Percentiles rank a stretch among this genome's conserved stretches.
Evolutionary conservation across 1,140 invertebrate species (phyloP).

Genomic region (Andricus grossulariae): DNA sequence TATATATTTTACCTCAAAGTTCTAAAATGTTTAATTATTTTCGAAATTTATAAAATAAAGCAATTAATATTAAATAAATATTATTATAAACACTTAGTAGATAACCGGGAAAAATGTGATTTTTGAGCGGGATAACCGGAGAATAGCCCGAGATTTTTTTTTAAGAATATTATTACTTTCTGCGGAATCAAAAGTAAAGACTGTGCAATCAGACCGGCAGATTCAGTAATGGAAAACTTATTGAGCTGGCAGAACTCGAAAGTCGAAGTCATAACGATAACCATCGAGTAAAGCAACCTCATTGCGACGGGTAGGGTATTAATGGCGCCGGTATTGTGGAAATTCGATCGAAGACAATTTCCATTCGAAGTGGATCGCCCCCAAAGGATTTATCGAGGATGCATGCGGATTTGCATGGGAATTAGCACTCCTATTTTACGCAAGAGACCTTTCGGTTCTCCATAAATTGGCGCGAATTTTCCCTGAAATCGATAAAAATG

Average conservation of each 20-base stretch:
- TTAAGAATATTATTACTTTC: not conserved
- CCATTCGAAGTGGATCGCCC: slow-evolving; percentile 50
- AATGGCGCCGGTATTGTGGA: slow-evolving; percentile 41
- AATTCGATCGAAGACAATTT: slow-evolving; percentile 52
- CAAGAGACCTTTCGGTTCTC: slow-evolving; percentile 46
- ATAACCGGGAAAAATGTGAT: too few species aligned
- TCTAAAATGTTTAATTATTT: too few species aligned
- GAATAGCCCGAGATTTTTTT: too few species aligned
- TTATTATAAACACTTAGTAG: too few species aligned
- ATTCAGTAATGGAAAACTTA: too few species aligned
- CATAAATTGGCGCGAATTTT: slow-evolving; percentile 23
- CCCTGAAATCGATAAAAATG: not conserved
- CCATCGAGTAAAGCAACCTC: slow-evolving; percentile 48
- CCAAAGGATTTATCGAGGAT: slow-evolving; percentile 54
- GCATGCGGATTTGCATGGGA: slow-evolving; percentile 57
- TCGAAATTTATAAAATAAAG: too few species aligned
- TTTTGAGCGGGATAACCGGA: too few species aligned
- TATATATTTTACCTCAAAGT: too few species aligned
- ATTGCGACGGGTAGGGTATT: slow-evolving; percentile 41
- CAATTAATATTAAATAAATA: too few species aligned
- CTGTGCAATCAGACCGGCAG: too few species aligned
- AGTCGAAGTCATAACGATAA: slow-evolving; percentile 42
- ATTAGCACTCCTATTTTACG: slow-evolving; percentile 52
- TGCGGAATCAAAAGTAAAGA: not conserved
- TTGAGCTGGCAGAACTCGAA: not conserved